These are phyloP conservation scores for Phacellophora camtschatica DNA, from an alignment of 30 jellyfish, hydroid and myxozoan species.

Conservation along the genomic window DNA sequence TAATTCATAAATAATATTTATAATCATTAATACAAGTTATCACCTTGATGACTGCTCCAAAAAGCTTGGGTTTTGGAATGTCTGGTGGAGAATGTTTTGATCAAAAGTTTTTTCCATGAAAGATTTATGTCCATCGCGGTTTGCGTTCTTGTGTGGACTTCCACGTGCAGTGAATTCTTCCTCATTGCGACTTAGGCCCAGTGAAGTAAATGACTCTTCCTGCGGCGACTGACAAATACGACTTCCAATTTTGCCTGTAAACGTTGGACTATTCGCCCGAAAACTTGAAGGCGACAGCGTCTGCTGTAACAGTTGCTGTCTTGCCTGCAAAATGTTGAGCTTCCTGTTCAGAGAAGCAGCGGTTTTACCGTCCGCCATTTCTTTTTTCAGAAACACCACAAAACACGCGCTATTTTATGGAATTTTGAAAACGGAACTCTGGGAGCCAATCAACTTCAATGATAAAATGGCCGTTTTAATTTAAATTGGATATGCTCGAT, in stretches of 20 bases:
- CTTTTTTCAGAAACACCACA: too few relatives aligned
- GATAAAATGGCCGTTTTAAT: too few relatives aligned
- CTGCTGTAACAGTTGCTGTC: slow-evolving; percentile 27
- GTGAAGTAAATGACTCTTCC: not conserved
- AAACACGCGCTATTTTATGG: not conserved
- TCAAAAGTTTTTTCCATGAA: too few relatives aligned
- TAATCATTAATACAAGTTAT: too few relatives aligned
- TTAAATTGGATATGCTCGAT: too few relatives aligned
- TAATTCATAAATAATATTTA: too few relatives aligned
- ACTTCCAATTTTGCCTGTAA: not conserved
- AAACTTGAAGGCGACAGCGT: slow-evolving; percentile 1
- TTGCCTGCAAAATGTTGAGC: slow-evolving; percentile 19
- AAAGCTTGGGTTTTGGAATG: too few relatives aligned
- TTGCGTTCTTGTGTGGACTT: too few relatives aligned
- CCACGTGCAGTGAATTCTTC: not conserved
- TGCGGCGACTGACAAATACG: not conserved
- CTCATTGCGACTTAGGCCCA: not conserved
- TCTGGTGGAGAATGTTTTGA: too few relatives aligned
- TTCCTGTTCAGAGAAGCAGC: not conserved
- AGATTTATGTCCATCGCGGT: too few relatives aligned
- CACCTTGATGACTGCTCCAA: too few relatives aligned
- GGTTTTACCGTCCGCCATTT: not conserved
- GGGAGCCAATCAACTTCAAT: too few relatives aligned
- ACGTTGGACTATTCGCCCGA: not conserved
- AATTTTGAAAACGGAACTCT: not conserved